Evolutionary conservation across 2,797 vertebrate genomes (phyloP), one percentile per base, ranked within the genome.

Genomic region (Onychomys leucogaster): DNA sequence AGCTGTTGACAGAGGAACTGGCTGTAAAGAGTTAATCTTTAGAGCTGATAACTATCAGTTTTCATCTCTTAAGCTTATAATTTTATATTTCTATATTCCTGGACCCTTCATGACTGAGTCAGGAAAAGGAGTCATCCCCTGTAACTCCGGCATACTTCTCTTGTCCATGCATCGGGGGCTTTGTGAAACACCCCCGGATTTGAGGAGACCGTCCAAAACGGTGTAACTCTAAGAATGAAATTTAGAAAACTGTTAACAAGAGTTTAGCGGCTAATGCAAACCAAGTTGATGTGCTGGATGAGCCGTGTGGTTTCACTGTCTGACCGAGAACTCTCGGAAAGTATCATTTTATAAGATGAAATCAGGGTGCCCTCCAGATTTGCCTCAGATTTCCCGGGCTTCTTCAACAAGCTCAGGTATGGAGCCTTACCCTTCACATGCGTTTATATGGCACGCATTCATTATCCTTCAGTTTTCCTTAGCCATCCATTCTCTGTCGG

Each of bases 161-260:
- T 86, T 78, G 5, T 67, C 59, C 90, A 14, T 55, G 80, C 49
- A 12, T 82, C 78, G 55, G 41, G 25, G 43, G 3, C 46, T 82
- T 92, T 85, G 61, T 73, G 29, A 94, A 57, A 29, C 37, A 13
- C 17, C 27, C 46, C 82, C 29, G 63, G 61, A 93, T 76, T 32
- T 57, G 32, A 96, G 25, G 63, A 82, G 73, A 65, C 57, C 29
- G 49, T 86, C 73, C 78, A 57, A 94, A 91, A 61, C 80, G 80
- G 11, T 69, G 41, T 6, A 75, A 71, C 73, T 84, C 73, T 86
- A 77, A 55, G 41, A 91, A 86, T 89, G 37, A 86, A 85, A 87
- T 91, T 29, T n/a, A 16, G 10, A 80, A 90, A 71, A 57, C 84
- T 86, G 80, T 93, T 94, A 82, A 75, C 91, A 77, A 69, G 55